Evolutionary conservation across 37 sponge, comb jelly and placozoan species (phyloP), one percentile per base, ranked within the genome.

Genomic region (Theonella swinhoei): DNA sequence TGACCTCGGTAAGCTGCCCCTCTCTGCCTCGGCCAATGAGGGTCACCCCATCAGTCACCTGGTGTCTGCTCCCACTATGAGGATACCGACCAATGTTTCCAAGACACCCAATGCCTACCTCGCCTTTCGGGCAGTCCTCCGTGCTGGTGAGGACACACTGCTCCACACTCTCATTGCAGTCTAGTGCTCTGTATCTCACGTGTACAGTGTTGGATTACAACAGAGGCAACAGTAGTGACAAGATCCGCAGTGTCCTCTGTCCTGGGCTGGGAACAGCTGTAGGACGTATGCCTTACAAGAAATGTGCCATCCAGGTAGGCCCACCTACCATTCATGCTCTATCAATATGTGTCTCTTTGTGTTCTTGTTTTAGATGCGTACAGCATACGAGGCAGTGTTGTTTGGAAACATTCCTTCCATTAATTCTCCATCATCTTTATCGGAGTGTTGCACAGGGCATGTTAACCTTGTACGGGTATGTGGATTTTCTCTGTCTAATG

Each of bases 261-360:
- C 94, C 94, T 19, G 94, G 94, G 14, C 81, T 93, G 64, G 90
- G 94, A 3, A 93, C 94, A 25, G 90, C 90, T 28, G 94, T 93
- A 1, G 94, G 94, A 0, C 77, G 80, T 60, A 93, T 93, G 94
- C 90, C 94, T 1, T 86, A 62, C 43, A 25, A 70, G 40, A 89
- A 81, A 47, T 82, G 80, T 85, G 94, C 94, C 29, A 38, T 69
- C 62, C 94, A 93, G 68, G 85, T 90, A 47, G 25, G n/a, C n/a
- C n/a, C n/a, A n/a, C n/a, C n/a, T n/a, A n/a, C n/a, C n/a, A n/a
- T n/a, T n/a, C n/a, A n/a, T n/a, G n/a, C n/a, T n/a, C 47, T 23
- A 34, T 31, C 36, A 22, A 59, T 62, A 34, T 47, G 34, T 24
- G 39, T 9, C 26, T 31, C 67, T 17, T 36, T 29, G n/a, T 25